A percentile compares a stretch with the other conserved stretches of the same genome.
phyloP scores from a whole-genome alignment of 2,888 invertebrate genomes.

The Lamproptera curius region DNA sequence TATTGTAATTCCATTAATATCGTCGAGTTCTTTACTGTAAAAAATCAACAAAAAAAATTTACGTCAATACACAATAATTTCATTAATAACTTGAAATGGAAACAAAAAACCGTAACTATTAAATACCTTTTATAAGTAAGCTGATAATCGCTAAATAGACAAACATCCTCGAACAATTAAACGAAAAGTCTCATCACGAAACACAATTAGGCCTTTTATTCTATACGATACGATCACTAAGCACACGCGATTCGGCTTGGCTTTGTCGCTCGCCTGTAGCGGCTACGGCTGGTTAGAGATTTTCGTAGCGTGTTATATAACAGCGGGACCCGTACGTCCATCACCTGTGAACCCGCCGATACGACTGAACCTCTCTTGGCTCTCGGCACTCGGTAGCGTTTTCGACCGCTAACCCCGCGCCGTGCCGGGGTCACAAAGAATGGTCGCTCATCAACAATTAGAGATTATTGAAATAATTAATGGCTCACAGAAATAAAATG shows the following conservation, averaged over 20 bases:
- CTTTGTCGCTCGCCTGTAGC: constrained; percentile 29
- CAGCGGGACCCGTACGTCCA: constrained; percentile 38
- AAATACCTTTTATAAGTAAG: constrained; percentile 67
- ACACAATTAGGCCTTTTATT: constrained; percentile 37
- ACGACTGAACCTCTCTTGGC: constrained; percentile 46
- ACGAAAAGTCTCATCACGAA: constrained; percentile 59
- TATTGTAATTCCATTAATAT: no score
- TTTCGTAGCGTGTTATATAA: constrained; percentile 30
- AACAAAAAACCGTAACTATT: no score
- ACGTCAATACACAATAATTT: no score
- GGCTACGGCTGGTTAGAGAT: constrained; percentile 24
- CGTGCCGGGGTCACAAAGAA: constrained; percentile 50
- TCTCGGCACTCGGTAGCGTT: constrained; percentile 37
- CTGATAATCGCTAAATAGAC: constrained; percentile 56
- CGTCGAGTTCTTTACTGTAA: no score
- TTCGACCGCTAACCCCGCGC: constrained; percentile 52
- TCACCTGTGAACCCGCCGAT: constrained; percentile 37
- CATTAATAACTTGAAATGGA: no score
- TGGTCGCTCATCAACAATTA: constrained; percentile 61
- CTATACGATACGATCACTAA: constrained; percentile 24
- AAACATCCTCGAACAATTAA: constrained; percentile 62
- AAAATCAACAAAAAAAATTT: no score
- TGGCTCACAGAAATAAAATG: not conserved
- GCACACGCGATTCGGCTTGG: constrained; percentile 40
- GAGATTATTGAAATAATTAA: constrained; percentile 32